Percentiles rank a stretch among this genome's conserved stretches.
phyloP scores from a whole-genome alignment of 2,888 invertebrate genomes.

The Rotaria macrura region DNA sequence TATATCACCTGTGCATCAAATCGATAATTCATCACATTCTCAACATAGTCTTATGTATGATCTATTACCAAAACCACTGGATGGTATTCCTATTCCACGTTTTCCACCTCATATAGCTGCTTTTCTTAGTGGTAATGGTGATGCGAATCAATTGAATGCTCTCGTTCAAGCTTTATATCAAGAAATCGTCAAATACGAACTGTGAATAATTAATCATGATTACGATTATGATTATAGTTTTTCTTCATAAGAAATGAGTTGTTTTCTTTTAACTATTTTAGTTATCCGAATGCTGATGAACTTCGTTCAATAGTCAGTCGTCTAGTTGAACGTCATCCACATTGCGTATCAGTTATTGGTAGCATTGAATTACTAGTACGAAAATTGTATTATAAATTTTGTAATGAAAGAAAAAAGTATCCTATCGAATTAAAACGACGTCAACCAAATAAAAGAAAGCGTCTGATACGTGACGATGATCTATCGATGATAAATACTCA shows the following conservation, averaged over 20 bases:
- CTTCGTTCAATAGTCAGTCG: conserved; percentile 14
- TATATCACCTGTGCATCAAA: background rate
- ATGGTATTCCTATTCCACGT: background rate
- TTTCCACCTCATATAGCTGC: conserved; percentile 20
- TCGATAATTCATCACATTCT: background rate
- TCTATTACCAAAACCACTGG: background rate
- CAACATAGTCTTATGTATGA: background rate
- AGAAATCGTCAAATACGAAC: conserved; percentile 18
- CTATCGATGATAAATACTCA: background rate
- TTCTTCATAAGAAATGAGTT: background rate
- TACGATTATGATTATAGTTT: background rate
- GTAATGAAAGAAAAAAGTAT: conserved; percentile 21
- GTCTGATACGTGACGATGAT: background rate
- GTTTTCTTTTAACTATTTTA: background rate
- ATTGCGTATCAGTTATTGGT: background rate
- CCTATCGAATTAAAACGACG: conserved; percentile 9
- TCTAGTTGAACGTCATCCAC: conserved; percentile 4
- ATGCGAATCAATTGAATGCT: background rate
- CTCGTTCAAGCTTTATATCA: conserved; percentile 12
- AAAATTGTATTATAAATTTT: conserved; percentile 19
- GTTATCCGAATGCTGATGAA: conserved; percentile 12
- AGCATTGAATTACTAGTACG: conserved; percentile 1
- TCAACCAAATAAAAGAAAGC: conserved; percentile 18
- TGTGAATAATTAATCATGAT: background rate
- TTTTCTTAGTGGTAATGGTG: conserved; percentile 3